Evolutionary conservation across 2,113 vertebrate species (phyloP), one percentile per base, ranked within the genome.

Genomic region (Butorides virescens): DNA sequence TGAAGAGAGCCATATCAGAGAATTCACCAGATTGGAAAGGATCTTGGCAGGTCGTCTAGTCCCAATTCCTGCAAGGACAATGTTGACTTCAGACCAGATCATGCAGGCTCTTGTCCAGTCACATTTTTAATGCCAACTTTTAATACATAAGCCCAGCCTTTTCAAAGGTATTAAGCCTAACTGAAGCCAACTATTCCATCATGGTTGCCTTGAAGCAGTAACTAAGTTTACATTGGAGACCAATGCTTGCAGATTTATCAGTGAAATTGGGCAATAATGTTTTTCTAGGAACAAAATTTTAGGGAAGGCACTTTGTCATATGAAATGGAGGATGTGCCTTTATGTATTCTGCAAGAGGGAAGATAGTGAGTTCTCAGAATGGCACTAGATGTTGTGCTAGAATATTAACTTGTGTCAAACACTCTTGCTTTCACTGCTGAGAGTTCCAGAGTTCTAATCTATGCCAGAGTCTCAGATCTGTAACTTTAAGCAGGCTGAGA

Each of bases 241-340:
- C 12, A 59, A 1, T 20, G 5, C 10, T 80, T 86, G 23, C 46
- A 62, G 37, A 53, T 50, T 1, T 29, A 10, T 59, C 4, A 11
- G 66, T 55, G 42, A 68, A 75, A 65, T 5, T 46, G 17, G 3
- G 20, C 37, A 46, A n/a, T 49, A 32, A 27, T 47, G 3, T 80
- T 90, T 90, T 70, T 92, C 36, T 61, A 75, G 44, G 42, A 88
- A 71, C 62, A 73, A 91, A 59, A 58, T 76, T 68, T 47, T 68
- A 65, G 34, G 22, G 44, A 61, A 71, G 26, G 8, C 42, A 39
- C 74, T 89, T 95, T 87, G 29, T 65, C 6, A 6, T 53, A 11
- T 1, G 2, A 42, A 75, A 27, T 50, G 17, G 11, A 78, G 32
- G 21, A 20, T 0, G 2, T 74, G 7, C 7, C 5, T 27, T 50